Evolutionary conservation across 2,888 invertebrate genomes (phyloP).

Genomic region (Chironomus tentans): DNA sequence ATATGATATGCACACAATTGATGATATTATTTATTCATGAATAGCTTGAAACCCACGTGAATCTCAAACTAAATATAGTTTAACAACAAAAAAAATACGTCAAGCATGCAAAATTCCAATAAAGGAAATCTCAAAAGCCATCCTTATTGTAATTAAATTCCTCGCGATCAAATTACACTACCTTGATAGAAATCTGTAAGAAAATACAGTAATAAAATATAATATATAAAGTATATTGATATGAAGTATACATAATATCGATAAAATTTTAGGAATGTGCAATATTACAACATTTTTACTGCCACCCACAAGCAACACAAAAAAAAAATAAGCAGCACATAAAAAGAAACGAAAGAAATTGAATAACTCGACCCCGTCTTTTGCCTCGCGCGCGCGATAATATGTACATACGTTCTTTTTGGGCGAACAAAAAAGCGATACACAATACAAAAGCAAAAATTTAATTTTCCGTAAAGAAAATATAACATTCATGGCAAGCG

Average conservation of each 20-base stretch:
- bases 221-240: background rate
- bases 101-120: background rate
- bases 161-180: no score
- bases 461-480: conserved; percentile 25
- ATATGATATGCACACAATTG: no score
- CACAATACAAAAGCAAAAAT: conserved; percentile 3
- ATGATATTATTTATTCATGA: no score
- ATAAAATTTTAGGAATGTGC: conserved; percentile 8
- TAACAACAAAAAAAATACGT: background rate
- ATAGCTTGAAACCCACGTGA: no score
- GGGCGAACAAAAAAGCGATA: background rate
- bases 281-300: conserved; percentile 5
- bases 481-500: background rate
- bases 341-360: background rate
- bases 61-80: background rate
- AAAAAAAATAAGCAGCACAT: background rate
- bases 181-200: no score
- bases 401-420: background rate
- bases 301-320: background rate
- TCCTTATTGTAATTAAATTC: no score
- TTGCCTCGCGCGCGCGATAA: background rate
- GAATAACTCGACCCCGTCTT: background rate
- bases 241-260: conserved; percentile 7
- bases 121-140: no score
- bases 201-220: background rate